Evolutionary conservation across 1,140 invertebrate genomes (phyloP).

Genomic region (Achroia grisella): DNA sequence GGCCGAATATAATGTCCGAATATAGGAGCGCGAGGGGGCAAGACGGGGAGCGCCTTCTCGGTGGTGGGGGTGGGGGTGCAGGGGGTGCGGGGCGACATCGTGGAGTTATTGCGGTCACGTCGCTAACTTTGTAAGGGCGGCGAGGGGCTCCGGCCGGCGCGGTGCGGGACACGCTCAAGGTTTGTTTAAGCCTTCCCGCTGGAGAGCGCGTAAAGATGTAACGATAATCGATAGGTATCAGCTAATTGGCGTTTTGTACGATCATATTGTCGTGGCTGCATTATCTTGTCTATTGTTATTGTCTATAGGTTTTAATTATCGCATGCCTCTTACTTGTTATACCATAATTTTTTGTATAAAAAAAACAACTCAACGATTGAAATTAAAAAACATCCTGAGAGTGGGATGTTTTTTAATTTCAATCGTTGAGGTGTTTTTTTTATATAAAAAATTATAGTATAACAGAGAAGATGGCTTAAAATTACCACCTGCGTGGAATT

Average conservation of each 20-base stretch:
- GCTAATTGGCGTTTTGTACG: conserved; percentile 44
- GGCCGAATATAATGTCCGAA: conserved; percentile 11
- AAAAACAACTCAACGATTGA: no score
- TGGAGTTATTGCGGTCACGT: conserved; percentile 22
- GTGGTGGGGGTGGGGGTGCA: not conserved
- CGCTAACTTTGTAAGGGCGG: conserved; percentile 17
- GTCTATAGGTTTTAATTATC: no score
- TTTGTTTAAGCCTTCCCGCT: conserved; percentile 4
- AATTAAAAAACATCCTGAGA: no score
- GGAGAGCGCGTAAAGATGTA: conserved; percentile 3
- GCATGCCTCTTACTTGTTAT: no score
- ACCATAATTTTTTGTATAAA: no score
- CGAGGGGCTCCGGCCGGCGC: not conserved
- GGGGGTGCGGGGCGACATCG: not conserved
- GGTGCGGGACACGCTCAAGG: not conserved
- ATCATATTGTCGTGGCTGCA: not conserved
- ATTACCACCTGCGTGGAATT: no score
- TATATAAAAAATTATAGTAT: no score
- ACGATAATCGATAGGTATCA: conserved; percentile 9
- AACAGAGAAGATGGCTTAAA: no score
- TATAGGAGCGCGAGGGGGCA: conserved; percentile 3
- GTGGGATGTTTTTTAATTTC: no score
- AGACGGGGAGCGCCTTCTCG: not conserved
- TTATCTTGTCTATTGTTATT: no score
- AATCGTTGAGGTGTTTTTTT: no score